Evolutionary conservation across 2,888 invertebrate genomes (phyloP), one percentile per base, ranked within the genome.

Genomic region (Shargacucullia verbasci): DNA sequence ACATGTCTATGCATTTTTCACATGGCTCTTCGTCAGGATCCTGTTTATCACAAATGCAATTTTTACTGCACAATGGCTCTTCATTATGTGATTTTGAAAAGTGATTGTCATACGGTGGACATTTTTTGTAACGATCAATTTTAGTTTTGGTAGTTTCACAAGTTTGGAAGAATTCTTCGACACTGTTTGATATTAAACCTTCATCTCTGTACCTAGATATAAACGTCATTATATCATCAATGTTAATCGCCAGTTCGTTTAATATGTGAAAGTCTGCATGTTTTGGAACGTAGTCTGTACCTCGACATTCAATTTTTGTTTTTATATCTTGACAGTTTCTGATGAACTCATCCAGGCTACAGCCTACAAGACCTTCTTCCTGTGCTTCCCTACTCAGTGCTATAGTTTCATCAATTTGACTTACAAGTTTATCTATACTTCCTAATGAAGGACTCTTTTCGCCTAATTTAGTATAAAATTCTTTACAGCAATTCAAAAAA

Each of bases 311-410:
- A 27, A 80, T 63, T 43, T 64, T 64, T 27, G 53, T 59, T 62
- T 80, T 84, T n/a, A 84, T 65, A 45, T 73, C 58, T 55, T 81
- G 68, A 61, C 85, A 86, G n/a, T 72, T 65, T 59, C 69, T 64
- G 11, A 87, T 76, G 27, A 85, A 82, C 7, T 76, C 55, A 13
- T 84, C 81, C 29, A 82, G 49, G 33, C 76, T 83, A 0, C 67
- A 66, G 0, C 76, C 58, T 15, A 82, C 55, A 5, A 83, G 46
- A 9, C 83, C 81, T 44, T 65, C 70, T 12, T 74, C 41, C 63
- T 80, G 79, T 1, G 77, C 79, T 66, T 76, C 65, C 50, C 65
- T 76, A 25, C 79, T 78, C 11, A 83, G 40, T 29, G 62, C 54
- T 46, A 84, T 78, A 3, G 80, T 77, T 31, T 78, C 61, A 35